Evolutionary conservation across 1,140 invertebrate genomes (phyloP).

Genomic region (Muscidifurax raptorellus): DNA sequence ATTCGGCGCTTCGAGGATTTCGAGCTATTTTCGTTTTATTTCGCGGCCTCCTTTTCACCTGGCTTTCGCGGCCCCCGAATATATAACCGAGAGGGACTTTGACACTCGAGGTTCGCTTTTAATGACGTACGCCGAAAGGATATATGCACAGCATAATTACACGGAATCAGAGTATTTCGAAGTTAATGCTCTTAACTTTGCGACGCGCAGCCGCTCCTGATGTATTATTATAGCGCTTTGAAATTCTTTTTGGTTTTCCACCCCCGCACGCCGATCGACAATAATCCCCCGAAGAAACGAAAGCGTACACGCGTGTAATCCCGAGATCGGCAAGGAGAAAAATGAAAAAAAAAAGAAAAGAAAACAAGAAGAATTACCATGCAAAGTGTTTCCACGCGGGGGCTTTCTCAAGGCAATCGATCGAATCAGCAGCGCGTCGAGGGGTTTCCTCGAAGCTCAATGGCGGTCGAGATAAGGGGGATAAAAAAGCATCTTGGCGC

Average conservation of each 20-base stretch:
- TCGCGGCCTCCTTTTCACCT: background rate
- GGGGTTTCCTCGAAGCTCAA: background rate
- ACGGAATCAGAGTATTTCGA: conserved; percentile 2
- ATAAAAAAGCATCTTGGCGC: conserved; percentile 36
- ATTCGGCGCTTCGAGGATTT: background rate
- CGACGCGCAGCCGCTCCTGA: background rate
- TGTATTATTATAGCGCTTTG: background rate
- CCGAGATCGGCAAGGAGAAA: background rate
- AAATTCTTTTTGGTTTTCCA: no score
- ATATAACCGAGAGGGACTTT: conserved; percentile 34
- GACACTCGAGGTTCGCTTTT: conserved; percentile 38
- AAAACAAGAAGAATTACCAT: background rate
- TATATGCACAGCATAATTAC: conserved; percentile 6
- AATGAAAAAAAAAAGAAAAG: background rate
- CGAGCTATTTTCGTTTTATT: conserved; percentile 12
- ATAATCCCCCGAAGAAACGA: background rate
- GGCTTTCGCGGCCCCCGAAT: background rate
- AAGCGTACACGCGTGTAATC: background rate
- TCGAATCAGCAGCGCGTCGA: conserved; percentile 1
- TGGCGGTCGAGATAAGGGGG: background rate
- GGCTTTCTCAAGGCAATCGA: conserved; percentile 25
- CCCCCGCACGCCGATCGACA: background rate
- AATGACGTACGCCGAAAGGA: conserved; percentile 1
- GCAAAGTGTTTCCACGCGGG: conserved; percentile 21
- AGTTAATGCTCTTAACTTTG: background rate